phyloP scores from a whole-genome alignment of 2,888 invertebrate species.

The Patella pellucida region DNA sequence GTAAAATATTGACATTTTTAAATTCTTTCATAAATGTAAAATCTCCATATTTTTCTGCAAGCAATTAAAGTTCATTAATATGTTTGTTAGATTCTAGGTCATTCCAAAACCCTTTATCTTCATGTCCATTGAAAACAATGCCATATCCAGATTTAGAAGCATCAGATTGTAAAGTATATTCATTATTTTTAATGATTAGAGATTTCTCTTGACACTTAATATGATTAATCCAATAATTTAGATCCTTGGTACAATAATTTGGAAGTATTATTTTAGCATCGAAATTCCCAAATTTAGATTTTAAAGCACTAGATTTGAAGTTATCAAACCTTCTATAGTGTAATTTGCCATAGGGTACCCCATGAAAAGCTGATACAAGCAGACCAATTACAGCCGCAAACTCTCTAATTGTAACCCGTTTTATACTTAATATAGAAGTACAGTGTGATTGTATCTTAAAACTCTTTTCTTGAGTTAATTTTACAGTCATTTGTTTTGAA shows the following conservation, averaged over 20 bases:
- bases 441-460: neutral
- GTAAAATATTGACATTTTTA: neutral
- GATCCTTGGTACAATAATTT: neutral
- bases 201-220: neutral
- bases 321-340: neutral
- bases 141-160: conserved; percentile 5
- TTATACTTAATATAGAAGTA: neutral
- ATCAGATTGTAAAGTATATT: neutral
- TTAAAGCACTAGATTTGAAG: neutral
- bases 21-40: neutral
- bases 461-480: conserved; percentile 34
- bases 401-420: conserved; percentile 3
- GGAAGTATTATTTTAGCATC: neutral
- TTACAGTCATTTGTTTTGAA: conserved; percentile 29
- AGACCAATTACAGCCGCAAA: conserved; percentile 9
- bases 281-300: neutral
- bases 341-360: neutral
- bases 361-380: conserved; percentile 8
- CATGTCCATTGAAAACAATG: neutral
- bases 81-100: neutral
- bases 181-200: neutral
- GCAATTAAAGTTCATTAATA: conserved; percentile 15
- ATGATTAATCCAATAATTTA: conserved; percentile 14
- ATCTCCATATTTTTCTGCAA: neutral
- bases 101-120: conserved; percentile 7